Evolutionary conservation across 2,113 vertebrate genomes (phyloP), one percentile per base, ranked within the genome.

Genomic region (Phalacrocorax aristotelis): DNA sequence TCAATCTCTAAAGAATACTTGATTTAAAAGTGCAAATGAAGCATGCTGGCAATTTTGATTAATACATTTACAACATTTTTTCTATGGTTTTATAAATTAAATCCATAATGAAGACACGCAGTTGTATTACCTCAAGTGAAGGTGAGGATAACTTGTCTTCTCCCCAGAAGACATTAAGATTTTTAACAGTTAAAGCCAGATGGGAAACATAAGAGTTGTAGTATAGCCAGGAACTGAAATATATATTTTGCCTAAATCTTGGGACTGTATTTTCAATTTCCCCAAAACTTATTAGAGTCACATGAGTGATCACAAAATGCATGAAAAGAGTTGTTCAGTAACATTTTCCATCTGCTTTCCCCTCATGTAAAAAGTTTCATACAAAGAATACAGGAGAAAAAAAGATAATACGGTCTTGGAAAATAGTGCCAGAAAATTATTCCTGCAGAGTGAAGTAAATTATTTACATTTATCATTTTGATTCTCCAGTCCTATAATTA

Each of bases 1-100:
- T 95, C 83, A 95, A 93, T 97, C 91, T 95, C 90, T 94, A 83
- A 82, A 89, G 48, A 95, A 94, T n/a, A 88, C 58, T 95, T 96
- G 93, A 96, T 91, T 95, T 83, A 87, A 93, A 68, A 52, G 71
- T 78, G 87, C 64, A 94, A 97, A 89, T 81, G 86, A 88, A 95
- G 32, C 64, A 95, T 78, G 60, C 83, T 91, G 79, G 77, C 64
- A 65, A 75, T 86, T 93, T 61, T 87, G 84, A 82, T 92, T 96
- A 95, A 97, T 79, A 77, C n/a, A 90, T 79, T 86, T 93, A 75
- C 58, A 94, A 87, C 55, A 84, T 62, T 42, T 95, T 61, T 93
- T 40, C 49, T 68, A 32, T 10, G 52, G 49, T 51, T 94, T 94
- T 93, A 88, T 81, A 91, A 94, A 95, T 84, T 68, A 93, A 88